phyloP scores from a whole-genome alignment of 2,888 invertebrate genomes.

The Andrena bicolor region DNA sequence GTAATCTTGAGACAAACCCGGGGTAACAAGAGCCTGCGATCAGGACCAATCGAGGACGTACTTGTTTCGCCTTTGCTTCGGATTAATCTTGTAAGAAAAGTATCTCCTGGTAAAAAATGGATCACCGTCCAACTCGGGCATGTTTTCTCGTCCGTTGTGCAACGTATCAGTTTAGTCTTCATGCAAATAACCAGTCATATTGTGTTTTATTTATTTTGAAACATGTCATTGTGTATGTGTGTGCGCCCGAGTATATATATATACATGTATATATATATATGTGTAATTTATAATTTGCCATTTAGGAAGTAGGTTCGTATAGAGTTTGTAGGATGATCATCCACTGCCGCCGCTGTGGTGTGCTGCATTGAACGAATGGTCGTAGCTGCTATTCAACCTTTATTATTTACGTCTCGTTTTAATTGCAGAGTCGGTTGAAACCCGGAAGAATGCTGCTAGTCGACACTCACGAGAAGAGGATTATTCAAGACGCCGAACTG shows the following conservation, averaged over 20 bases:
- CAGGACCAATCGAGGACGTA: neutral
- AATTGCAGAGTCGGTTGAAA: slow-evolving; percentile 95
- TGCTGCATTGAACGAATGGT: slow-evolving; percentile 69
- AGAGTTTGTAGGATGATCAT: slow-evolving; percentile 81
- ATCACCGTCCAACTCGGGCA: slow-evolving; percentile 58
- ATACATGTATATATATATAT: too few species aligned
- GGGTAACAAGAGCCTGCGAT: neutral
- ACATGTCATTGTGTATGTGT: slow-evolving; percentile 76
- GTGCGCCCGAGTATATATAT: slow-evolving; percentile 43
- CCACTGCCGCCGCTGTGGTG: slow-evolving; percentile 81
- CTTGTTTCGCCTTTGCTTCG: neutral
- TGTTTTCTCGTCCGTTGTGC: slow-evolving; percentile 40
- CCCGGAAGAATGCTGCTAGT: slow-evolving; percentile 99
- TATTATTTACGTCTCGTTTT: slow-evolving; percentile 77
- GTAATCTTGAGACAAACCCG: neutral
- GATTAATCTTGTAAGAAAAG: slow-evolving; percentile 18
- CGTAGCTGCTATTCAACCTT: slow-evolving; percentile 70
- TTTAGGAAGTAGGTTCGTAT: slow-evolving; percentile 83
- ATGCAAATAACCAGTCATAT: slow-evolving; percentile 70
- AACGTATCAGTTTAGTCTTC: slow-evolving; percentile 66
- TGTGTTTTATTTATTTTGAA: slow-evolving; percentile 82
- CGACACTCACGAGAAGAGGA: slow-evolving; percentile 95
- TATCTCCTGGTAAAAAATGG: neutral
- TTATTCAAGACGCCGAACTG: slow-evolving; percentile 97
- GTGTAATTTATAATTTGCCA: slow-evolving; percentile 78